These are phyloP conservation scores for Sylvia atricapilla DNA, from an alignment of 2,113 vertebrate genomes.

Conservation along the genomic window DNA sequence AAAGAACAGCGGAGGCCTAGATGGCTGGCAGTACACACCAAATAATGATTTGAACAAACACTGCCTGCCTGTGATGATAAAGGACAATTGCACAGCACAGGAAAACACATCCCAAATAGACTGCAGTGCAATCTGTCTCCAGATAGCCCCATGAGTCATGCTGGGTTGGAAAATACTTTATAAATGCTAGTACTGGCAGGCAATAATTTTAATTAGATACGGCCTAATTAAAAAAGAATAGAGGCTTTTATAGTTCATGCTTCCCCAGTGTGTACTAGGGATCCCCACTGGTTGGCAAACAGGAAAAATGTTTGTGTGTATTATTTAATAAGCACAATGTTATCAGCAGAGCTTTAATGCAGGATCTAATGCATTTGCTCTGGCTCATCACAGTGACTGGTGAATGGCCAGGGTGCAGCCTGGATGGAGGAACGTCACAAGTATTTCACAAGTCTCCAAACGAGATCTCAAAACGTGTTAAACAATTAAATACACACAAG, in stretches of 20 bases:
- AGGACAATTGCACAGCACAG: background rate
- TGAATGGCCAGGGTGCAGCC: background rate
- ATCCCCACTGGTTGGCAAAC: conserved; percentile 35
- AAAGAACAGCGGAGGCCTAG: background rate
- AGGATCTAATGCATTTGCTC: background rate
- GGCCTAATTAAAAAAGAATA: conserved; percentile 62
- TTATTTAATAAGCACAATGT: conserved; percentile 37
- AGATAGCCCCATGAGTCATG: background rate
- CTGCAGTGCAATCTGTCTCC: background rate
- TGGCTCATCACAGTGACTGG: background rate
- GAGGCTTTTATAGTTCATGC: conserved; percentile 12
- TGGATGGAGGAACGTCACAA: background rate
- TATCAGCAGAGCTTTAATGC: background rate
- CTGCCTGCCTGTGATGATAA: conserved; percentile 1
- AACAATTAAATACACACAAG: background rate
- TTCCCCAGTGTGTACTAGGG: conserved; percentile 8
- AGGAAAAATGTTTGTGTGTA: background rate
- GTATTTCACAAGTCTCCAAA: background rate
- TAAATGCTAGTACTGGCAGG: conserved; percentile 14
- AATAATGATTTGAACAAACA: background rate
- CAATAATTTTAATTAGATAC: conserved; percentile 58
- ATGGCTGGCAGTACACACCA: background rate
- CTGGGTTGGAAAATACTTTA: conserved; percentile 39
- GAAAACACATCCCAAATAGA: conserved; percentile 12
- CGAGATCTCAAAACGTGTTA: background rate